Evolutionary conservation across 2,113 vertebrate species (phyloP).

Genomic region (Sphyrna mokarran): DNA sequence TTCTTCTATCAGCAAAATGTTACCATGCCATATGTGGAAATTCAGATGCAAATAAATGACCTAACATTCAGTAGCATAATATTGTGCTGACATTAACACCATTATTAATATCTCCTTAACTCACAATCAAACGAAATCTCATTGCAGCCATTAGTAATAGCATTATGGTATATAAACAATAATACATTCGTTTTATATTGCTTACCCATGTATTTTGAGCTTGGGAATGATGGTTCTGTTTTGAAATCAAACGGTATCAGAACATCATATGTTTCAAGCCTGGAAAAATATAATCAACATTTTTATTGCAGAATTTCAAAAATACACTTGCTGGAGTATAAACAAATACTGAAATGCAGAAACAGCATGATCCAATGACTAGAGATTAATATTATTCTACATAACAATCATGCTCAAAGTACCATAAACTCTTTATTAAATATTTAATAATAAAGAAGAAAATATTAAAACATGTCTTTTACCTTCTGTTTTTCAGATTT

Average conservation of each 20-base stretch:
- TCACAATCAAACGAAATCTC: background rate
- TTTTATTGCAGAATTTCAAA: background rate
- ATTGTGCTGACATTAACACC: background rate
- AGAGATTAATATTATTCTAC: background rate
- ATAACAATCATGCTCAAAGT: background rate
- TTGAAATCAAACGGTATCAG: conserved; percentile 67
- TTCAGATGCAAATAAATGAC: background rate
- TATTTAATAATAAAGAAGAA: background rate
- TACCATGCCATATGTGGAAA: background rate
- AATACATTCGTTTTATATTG: background rate
- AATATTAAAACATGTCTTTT: background rate
- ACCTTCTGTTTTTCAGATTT: background rate
- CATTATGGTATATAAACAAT: background rate
- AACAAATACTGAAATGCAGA: background rate
- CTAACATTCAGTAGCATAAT: background rate
- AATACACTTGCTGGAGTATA: background rate
- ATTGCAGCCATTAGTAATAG: background rate
- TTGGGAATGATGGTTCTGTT: conserved; percentile 63
- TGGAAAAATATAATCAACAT: conserved; percentile 39
- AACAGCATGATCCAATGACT: background rate
- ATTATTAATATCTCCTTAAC: background rate
- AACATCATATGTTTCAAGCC: conserved; percentile 63
- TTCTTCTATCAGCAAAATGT: background rate
- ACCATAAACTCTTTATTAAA: background rate
- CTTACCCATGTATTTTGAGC: conserved; percentile 62